phyloP scores from a whole-genome alignment of 2,888 invertebrate species.

The Trissolcus japonicus region DNA sequence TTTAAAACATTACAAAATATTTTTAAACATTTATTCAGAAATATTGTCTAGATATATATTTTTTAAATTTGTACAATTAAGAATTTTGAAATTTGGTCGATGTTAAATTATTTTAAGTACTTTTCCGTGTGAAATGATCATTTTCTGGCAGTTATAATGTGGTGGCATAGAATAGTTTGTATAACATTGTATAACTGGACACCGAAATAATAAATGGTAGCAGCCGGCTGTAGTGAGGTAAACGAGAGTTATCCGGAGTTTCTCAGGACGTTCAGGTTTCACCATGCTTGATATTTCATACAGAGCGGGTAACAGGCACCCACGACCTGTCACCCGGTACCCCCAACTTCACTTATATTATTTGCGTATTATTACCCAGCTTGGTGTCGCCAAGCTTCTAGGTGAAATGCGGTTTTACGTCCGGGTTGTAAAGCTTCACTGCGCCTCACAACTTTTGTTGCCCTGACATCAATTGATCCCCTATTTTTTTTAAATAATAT shows the following conservation, averaged over 20 bases:
- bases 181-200: slow-evolving; percentile 31
- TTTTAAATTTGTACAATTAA: too few relatives aligned
- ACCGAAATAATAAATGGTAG: slow-evolving; percentile 32
- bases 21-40: too few relatives aligned
- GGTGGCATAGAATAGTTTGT: neutral
- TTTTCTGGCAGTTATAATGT: neutral
- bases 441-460: slow-evolving; percentile 27
- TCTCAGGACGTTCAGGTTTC: slow-evolving; percentile 76
- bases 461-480: slow-evolving; percentile 31
- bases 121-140: too few relatives aligned
- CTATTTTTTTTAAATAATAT: neutral
- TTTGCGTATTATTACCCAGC: slow-evolving; percentile 65
- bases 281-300: slow-evolving; percentile 77
- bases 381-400: slow-evolving; percentile 62
- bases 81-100: too few relatives aligned
- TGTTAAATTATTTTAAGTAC: too few relatives aligned
- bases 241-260: slow-evolving; percentile 64
- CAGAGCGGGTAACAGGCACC: slow-evolving; percentile 70
- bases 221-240: slow-evolving; percentile 33
- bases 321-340: slow-evolving; percentile 62
- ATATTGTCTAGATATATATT: too few relatives aligned
- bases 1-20: too few relatives aligned
- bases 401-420: slow-evolving; percentile 74
- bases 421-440: slow-evolving; percentile 65
- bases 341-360: slow-evolving; percentile 70